Base-by-base conservation (phyloP, 2,113 vertebrate species). In the Ploceus nigricollis region DNA sequence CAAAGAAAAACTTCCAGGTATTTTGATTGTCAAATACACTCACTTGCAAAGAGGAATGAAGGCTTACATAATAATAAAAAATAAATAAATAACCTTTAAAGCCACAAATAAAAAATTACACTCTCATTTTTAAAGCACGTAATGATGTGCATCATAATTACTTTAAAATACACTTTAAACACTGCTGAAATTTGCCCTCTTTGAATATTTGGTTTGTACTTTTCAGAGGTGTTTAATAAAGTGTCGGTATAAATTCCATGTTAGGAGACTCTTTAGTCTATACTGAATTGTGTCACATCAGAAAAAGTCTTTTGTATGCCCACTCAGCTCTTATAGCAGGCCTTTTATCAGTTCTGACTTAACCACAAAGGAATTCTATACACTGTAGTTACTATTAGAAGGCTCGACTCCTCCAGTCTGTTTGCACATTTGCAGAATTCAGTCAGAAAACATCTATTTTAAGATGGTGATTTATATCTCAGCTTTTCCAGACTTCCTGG, bases 21-120 rank as follows among this genome's bases (percentile, higher is more conserved):
- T 60, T 91, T 97, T 82, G 90, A 84, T 56, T 82, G 64, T 72
- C 83, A 95, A 93, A 92, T n/a, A 44, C 14, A 93, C 23, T 93
- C 44, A 57, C 47, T 75, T 80, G 40, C 61, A 96, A 92, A 39
- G 79, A 72, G 10, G 27, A 92, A 18, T 19, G 56, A 5, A 80
- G 2, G 23, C 10, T n/a, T 50, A 75, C 18, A 73, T 66, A 61
- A 47, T 6, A 58, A 7, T 15, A 51, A 42, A 20, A 66, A 65
- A 44, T 15, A 64, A 60, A 39, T 17, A 44, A 66, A 65, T 35
- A 12, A 72, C 17, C 16, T n/a, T 72, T 31, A 58, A 63, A 4
- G 44, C 22, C 22, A 40, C 21, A 76, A 68, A 68, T 39, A 30
- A 76, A 60, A 90, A 30, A 9, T 7, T 2, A 8, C 13, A 35